Base-by-base conservation (phyloP, 2,888 invertebrate genomes). In the Gisinianus flammeolus region DNA sequence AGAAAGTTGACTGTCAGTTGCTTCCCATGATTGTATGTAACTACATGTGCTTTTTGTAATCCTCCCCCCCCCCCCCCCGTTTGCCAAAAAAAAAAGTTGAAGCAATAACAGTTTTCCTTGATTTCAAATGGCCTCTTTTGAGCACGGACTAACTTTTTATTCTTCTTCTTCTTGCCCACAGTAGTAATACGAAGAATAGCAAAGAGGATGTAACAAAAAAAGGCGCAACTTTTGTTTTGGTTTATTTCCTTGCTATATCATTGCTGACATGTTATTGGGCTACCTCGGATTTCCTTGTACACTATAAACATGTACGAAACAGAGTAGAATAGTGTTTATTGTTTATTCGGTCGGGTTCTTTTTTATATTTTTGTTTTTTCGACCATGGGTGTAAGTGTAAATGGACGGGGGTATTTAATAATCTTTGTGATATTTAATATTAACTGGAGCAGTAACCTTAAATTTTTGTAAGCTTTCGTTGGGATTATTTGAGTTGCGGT, bases 61-160 rank as follows among this genome's bases (percentile, higher is more conserved):
- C 0, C 22, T 44, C 19, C 44, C 44, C n/a, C n/a, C n/a, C n/a
- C n/a, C n/a, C n/a, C n/a, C n/a, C n/a, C n/a, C n/a, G n/a, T n/a
- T 44, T 44, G 56, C 56, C 56, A 58, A 58, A 56, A 35, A 22
- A 66, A 67, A 67, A 31, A 67, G 3, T 30, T 33, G 67, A 8
- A 31, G 31, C n/a, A 33, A n/a, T 68, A 35, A 26, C 12, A 28
- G 19, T 26, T 71, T 30, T 62, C 66, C 66, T 72, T 72, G n/a
- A 77, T 77, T 77, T 72, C 31, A 72, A 77, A 77, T 66, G 28
- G 72, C 70, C 64, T 66, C 64, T 71, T 77, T n/a, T 62, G 31
- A 35, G n/a, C 12, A n/a, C 56, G 67, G 73, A 77, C 56, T 56
- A 68, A 68, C 73, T 78, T 78, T 78, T 73, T 78, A 31, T 66